Evolutionary conservation across 1,140 invertebrate species (phyloP).

Genomic region (Atopsyche davidsoni): DNA sequence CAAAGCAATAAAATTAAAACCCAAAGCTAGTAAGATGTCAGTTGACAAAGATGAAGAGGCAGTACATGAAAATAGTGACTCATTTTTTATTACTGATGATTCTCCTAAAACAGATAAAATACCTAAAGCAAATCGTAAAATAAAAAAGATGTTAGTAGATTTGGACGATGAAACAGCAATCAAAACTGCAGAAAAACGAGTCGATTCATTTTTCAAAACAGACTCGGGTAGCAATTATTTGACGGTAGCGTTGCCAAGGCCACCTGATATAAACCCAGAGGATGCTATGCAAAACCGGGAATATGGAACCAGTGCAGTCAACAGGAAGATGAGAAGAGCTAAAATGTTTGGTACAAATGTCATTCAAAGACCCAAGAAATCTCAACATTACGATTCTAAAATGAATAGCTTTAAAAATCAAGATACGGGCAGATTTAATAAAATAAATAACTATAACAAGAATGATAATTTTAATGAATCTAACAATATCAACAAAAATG

Average conservation of each 20-base stretch:
- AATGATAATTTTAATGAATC: conserved; percentile 6
- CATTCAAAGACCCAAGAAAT: conserved; percentile 32
- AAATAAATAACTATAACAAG: conserved; percentile 27
- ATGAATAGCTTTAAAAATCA: conserved; percentile 14
- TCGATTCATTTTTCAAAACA: conserved; percentile 56
- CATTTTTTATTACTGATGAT: neutral
- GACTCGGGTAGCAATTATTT: conserved; percentile 51
- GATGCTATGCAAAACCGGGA: conserved; percentile 3
- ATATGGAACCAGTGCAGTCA: conserved; percentile 14
- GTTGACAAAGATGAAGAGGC: neutral
- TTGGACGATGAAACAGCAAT: conserved; percentile 23
- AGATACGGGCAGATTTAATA: conserved; percentile 27
- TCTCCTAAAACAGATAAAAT: neutral
- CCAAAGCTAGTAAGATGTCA: neutral
- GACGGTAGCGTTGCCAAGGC: conserved; percentile 46
- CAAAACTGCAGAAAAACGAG: conserved; percentile 28
- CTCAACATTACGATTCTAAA: neutral
- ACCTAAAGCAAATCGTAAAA: conserved; percentile 7
- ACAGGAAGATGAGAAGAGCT: conserved; percentile 41
- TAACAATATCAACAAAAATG: neutral
- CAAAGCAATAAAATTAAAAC: neutral
- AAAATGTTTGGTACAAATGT: conserved; percentile 43
- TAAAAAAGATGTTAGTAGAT: conserved; percentile 32
- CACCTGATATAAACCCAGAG: conserved; percentile 31
- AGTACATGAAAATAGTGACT: neutral